These are phyloP conservation scores for Drosophila subpulchrella DNA, from an alignment of 1,140 invertebrate genomes.

Conservation along the genomic window DNA sequence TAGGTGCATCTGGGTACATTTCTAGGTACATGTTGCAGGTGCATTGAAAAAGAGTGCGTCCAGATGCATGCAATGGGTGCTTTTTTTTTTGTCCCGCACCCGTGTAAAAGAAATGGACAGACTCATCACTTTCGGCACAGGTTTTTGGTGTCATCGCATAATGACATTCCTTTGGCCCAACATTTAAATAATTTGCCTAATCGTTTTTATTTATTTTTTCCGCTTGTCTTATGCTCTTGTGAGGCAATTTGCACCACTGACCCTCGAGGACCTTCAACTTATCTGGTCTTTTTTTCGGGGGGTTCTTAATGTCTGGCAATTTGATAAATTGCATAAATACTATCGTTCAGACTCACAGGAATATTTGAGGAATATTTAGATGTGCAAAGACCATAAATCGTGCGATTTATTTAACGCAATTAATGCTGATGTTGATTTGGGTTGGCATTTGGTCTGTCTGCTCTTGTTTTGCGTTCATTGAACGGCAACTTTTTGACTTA, in stretches of 20 bases:
- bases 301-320: conserved; percentile 8
- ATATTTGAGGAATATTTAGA: conserved; percentile 10
- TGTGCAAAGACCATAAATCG: conserved; percentile 46
- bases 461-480: conserved; percentile 33
- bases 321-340: conserved; percentile 41
- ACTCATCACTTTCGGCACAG: no score
- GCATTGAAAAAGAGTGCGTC: no score
- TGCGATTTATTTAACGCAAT: conserved; percentile 54
- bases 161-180: no score
- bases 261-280: conserved; percentile 32
- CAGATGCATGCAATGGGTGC: no score
- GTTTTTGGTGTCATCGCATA: no score
- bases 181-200: no score
- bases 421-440: conserved; percentile 44
- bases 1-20: no score
- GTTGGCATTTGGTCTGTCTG: conserved; percentile 21
- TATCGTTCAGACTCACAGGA: conserved; percentile 11
- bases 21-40: no score
- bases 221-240: conserved; percentile 6
- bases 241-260: background rate
- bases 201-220: conserved; percentile 47
- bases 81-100: no score
- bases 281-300: background rate
- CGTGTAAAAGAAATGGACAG: no score
- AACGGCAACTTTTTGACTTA: conserved; percentile 53